These are phyloP conservation scores for Eueides isabella DNA, from an alignment of 1,140 invertebrate genomes.

Conservation along the genomic window DNA sequence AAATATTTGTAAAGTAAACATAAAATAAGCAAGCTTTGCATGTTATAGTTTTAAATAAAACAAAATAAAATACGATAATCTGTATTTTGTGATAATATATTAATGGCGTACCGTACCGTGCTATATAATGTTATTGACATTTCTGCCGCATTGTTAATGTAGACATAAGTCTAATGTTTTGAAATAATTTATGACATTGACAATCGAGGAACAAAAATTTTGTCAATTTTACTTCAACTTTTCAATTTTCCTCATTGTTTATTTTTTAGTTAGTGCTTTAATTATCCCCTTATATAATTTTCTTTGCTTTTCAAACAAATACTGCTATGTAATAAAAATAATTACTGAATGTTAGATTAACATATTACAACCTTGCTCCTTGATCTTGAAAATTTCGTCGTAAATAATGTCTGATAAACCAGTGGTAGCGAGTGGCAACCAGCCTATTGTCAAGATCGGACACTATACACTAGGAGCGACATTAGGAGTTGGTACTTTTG, in stretches of 20 bases:
- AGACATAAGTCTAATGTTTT: background rate
- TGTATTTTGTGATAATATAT: background rate
- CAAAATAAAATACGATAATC: background rate
- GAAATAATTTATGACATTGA: conserved; percentile 24
- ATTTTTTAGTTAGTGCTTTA: conserved; percentile 17
- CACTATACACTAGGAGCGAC: conserved; percentile 96
- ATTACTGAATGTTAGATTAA: conserved; percentile 13
- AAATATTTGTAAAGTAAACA: too few relatives aligned
- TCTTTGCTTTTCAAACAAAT: background rate
- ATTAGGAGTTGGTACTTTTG: conserved; percentile 96
- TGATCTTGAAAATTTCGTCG: conserved; percentile 30
- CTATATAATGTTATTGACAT: background rate
- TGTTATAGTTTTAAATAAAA: too few relatives aligned
- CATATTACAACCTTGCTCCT: conserved; percentile 17
- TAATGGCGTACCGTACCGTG: too few relatives aligned
- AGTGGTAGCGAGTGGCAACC: conserved; percentile 77
- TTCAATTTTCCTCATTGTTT: conserved; percentile 23
- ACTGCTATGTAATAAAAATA: conserved; percentile 22
- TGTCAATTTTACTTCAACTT: conserved; percentile 17
- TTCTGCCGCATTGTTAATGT: background rate
- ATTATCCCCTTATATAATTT: conserved; percentile 7
- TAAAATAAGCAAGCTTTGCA: too few relatives aligned
- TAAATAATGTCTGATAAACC: conserved; percentile 84
- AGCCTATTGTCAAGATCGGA: conserved; percentile 95
- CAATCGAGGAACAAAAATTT: conserved; percentile 23